A percentile compares a stretch with the other conserved stretches of the same genome.
phyloP scores from a whole-genome alignment of 2,888 invertebrate genomes.

The Nyleta sp. region DNA sequence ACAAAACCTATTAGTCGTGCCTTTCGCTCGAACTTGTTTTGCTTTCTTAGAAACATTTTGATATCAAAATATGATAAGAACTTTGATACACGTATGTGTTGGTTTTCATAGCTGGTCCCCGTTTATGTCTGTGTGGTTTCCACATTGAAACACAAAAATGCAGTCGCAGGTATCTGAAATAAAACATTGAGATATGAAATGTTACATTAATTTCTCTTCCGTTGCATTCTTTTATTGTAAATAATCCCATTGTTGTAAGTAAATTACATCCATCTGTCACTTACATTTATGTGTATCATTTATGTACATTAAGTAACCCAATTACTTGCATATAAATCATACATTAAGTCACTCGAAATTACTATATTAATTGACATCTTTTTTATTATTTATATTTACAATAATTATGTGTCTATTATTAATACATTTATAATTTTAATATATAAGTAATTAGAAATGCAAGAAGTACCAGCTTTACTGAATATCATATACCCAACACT shows the following conservation, averaged over 20 bases:
- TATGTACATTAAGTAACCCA: neutral
- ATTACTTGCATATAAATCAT: too few relatives aligned
- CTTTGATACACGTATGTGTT: constrained; percentile 38
- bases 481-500: constrained; percentile 3
- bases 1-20: too few relatives aligned
- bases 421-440: too few relatives aligned
- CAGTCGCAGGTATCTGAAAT: constrained; percentile 57
- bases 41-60: neutral
- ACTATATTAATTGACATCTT: too few relatives aligned
- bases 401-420: too few relatives aligned
- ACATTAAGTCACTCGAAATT: too few relatives aligned
- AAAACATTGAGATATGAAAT: constrained; percentile 12
- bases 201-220: constrained; percentile 3
- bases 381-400: too few relatives aligned
- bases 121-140: constrained; percentile 51
- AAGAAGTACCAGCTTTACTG: neutral
- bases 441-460: neutral
- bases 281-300: neutral
- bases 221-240: constrained; percentile 4
- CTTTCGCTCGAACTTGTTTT: neutral
- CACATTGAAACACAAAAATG: constrained; percentile 55
- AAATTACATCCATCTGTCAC: neutral
- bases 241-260: neutral
- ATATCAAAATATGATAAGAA: neutral
- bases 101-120: constrained; percentile 55